phyloP scores from a whole-genome alignment of 2,113 vertebrate species.

The Cyphomyrus discorhynchus region DNA sequence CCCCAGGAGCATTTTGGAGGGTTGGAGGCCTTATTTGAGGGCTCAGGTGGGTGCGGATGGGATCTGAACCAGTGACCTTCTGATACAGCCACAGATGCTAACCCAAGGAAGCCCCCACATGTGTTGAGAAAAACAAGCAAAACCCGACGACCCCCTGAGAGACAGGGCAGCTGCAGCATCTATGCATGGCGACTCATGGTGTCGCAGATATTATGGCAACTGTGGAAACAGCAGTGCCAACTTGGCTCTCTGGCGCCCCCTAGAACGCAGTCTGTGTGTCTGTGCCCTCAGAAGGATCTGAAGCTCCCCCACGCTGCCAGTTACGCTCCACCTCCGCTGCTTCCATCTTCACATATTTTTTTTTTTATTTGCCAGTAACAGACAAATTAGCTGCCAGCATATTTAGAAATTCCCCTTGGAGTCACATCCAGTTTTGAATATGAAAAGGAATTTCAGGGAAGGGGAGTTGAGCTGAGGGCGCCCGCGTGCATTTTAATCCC shows the following conservation, averaged over 20 bases:
- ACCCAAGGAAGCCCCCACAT: not conserved
- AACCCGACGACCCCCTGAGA: not conserved
- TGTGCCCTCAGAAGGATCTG: no score
- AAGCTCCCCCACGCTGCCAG: not conserved
- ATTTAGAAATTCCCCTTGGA: constrained; percentile 6
- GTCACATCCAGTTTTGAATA: not conserved
- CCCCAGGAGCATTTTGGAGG: not conserved
- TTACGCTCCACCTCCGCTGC: not conserved
- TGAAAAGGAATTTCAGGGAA: not conserved
- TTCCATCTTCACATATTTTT: not conserved
- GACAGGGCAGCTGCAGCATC: not conserved
- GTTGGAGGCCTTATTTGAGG: not conserved
- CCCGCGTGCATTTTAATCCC: not conserved
- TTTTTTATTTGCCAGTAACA: not conserved
- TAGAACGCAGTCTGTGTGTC: not conserved
- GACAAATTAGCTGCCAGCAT: constrained; percentile 1
- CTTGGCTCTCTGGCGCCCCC: not conserved
- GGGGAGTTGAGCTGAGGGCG: not conserved
- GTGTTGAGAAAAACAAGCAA: not conserved
- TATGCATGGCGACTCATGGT: not conserved
- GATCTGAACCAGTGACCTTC: not conserved
- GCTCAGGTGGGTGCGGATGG: not conserved
- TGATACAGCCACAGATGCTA: not conserved
- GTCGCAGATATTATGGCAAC: not conserved
- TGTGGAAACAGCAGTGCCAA: not conserved